Base-by-base conservation (phyloP, 1,140 invertebrate genomes). In the Caenorhabditis brenneri region DNA sequence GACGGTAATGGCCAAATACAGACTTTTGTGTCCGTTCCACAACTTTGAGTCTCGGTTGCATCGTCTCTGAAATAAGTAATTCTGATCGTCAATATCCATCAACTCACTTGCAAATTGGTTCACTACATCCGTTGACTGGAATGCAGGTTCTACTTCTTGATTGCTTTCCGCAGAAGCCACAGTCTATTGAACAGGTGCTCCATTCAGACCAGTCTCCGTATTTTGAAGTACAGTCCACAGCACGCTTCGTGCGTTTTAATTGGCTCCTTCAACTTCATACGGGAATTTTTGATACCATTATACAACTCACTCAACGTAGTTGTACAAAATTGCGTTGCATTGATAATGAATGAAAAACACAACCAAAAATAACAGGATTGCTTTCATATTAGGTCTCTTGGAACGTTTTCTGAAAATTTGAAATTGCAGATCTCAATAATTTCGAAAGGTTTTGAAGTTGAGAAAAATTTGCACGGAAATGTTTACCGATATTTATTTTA, bases 81-180 rank as follows among this genome's bases (percentile, higher is more conserved):
- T 55, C 24, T 27, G 9, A 2, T 55, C 15, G 4, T 29, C 22
- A 27, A 12, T 7, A 5, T 3, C 15, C 7, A 2, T 51, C 12
- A 4, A 55, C 65, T 42, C n/a, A 74, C 65, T 16, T 9, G 65
- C 65, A 74, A 10, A 42, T 27, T 0, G 36, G 36, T 27, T 74
- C 65, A 74, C 2, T 42, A 42, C 65, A 74, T 0, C 65, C 36
- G 46, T 15, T 10, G 2, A 74, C n/a, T 0, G 65, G 36, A 6
- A 7, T n/a, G 9, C 65, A 74, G 10, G 36, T 74, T 42, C 65
- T 74, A 9, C 36, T 74, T 24, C 65, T 16, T 15, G 33, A 42
- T n/a, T 74, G 65, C 24, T 10, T 74, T 24, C 65, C 65, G 24
- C 65, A 74, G 36, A 22, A 74, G 15, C 65, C 65, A 46, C 65